Evolutionary conservation across 2,888 invertebrate species (phyloP).

Genomic region (Chrysodeixis includens): DNA sequence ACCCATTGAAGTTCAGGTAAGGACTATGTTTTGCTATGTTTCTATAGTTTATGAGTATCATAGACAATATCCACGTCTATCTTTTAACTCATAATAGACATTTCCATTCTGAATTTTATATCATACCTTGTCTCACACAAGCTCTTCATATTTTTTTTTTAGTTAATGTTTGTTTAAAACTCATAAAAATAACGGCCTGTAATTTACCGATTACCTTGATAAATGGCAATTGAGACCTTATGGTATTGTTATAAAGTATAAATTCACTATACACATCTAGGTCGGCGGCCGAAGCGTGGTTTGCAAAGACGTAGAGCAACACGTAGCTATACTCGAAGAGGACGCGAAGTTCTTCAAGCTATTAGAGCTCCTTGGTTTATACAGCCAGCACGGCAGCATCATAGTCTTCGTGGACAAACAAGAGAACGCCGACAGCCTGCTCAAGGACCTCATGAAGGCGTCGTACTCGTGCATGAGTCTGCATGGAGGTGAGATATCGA

Average conservation of each 20-base stretch:
- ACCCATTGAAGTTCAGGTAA: conserved; percentile 97
- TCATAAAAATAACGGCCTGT: too few relatives aligned
- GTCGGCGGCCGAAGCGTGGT: conserved; percentile 99
- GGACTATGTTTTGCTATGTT: background rate
- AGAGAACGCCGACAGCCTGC: conserved; percentile 97
- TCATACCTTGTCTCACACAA: too few relatives aligned
- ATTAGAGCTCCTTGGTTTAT: conserved; percentile 98
- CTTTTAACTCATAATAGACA: too few relatives aligned
- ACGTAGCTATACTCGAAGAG: conserved; percentile 97
- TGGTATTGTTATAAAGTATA: too few relatives aligned
- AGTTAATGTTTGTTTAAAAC: too few relatives aligned
- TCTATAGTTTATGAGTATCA: background rate
- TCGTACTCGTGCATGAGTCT: conserved; percentile 99
- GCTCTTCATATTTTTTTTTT: too few relatives aligned
- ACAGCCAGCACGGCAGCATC: conserved; percentile 97
- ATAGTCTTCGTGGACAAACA: conserved; percentile 99
- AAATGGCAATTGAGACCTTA: too few relatives aligned
- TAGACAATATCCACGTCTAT: too few relatives aligned
- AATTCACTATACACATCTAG: conserved; percentile 56
- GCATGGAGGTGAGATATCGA: conserved; percentile 93
- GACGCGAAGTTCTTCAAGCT: conserved; percentile 99
- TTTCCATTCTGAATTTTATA: too few relatives aligned
- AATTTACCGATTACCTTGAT: too few relatives aligned
- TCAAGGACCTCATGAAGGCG: conserved; percentile 98
- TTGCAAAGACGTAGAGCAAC: conserved; percentile 99